Evolutionary conservation across 2,797 vertebrate species (phyloP).

Genomic region (Clarias fuscus): DNA sequence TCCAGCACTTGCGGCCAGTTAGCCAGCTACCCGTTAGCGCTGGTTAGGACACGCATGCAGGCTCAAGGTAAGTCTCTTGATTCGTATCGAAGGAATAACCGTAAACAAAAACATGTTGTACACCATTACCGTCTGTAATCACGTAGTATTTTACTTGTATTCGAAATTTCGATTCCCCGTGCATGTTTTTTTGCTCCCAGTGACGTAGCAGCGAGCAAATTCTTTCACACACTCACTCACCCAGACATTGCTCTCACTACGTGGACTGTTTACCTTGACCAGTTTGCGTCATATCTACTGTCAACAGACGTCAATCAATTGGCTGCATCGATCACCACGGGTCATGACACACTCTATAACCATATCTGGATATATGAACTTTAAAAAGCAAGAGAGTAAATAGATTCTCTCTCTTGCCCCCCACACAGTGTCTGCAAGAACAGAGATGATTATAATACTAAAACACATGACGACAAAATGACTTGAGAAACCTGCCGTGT

Average conservation of each 20-base stretch:
- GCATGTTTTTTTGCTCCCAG: background rate
- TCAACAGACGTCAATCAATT: conserved; percentile 12
- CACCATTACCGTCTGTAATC: background rate
- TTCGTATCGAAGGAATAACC: background rate
- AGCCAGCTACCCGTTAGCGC: conserved; percentile 92
- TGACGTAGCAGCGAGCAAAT: background rate
- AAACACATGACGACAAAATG: background rate
- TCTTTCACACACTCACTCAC: background rate
- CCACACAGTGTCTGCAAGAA: background rate
- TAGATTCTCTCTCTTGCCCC: no score
- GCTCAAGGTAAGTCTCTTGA: conserved; percentile 82
- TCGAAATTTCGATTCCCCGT: background rate
- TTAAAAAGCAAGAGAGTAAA: background rate
- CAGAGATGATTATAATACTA: background rate
- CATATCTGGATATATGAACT: background rate
- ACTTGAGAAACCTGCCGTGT: background rate
- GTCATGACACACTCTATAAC: background rate
- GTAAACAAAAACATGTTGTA: background rate
- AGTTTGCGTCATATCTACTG: background rate
- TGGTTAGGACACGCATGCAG: conserved; percentile 96
- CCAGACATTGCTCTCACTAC: background rate
- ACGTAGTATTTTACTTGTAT: background rate
- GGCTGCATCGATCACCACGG: background rate
- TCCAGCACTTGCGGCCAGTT: conserved; percentile 95
- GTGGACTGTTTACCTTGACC: background rate